Evolutionary conservation across 1,140 invertebrate genomes (phyloP), one percentile per base, ranked within the genome.

Genomic region (Armadillidium nasatum): DNA sequence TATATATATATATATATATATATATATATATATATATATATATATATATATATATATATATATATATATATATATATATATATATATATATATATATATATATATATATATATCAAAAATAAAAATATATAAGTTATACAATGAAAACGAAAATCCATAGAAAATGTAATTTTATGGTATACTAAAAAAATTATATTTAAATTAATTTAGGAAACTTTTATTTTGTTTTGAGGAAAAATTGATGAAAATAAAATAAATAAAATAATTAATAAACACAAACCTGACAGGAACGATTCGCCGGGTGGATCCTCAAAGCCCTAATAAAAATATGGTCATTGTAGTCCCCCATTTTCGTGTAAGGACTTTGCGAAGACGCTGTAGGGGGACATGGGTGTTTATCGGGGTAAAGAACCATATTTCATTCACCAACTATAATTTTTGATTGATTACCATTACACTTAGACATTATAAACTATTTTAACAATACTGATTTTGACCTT

Each of bases 61-160:
- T 15, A 60, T 60, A 60, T 60, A 60, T 19, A 19, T 19, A 60
- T 15, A 60, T 60, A 60, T 60, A 60, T 60, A 60, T 60, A 60
- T 19, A 60, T 15, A 15, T 15, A 60, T 60, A 60, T 60, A 60
- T 60, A 60, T 19, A 60, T n/a, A n/a, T n/a, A n/a, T n/a, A n/a
- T n/a, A n/a, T n/a, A n/a, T n/a, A n/a, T n/a, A n/a, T n/a, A n/a
- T 19, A 60, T 60, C 2, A 60, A 3, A 60, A 3, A 60, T 60
- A 60, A 2, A 19, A 3, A 60, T 15, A n/a, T n/a, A n/a, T n/a
- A n/a, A n/a, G n/a, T n/a, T n/a, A n/a, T n/a, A n/a, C n/a, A n/a
- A n/a, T n/a, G n/a, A n/a, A 33, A 33, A 33, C 6, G 33, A 33
- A 33, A 33, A 33, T 3, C 6, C 33, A 33, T 33, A 33, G 33